These are phyloP conservation scores for Drosophila eugracilis DNA, from an alignment of 1,140 invertebrate species.

Conservation along the genomic window DNA sequence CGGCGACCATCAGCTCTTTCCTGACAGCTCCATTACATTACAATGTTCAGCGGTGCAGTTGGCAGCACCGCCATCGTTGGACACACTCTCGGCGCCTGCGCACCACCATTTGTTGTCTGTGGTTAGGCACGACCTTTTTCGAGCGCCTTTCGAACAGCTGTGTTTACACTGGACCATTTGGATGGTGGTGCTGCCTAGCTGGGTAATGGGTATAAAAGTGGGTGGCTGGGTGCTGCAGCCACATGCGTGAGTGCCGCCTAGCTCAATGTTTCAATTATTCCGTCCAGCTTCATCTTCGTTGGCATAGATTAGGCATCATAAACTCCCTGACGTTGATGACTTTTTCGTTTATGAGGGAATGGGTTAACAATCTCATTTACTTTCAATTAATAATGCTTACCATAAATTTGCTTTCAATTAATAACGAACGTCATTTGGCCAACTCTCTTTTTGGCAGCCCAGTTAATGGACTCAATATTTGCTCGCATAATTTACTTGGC, in stretches of 20 bases:
- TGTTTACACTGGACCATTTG: slow-evolving; percentile 52
- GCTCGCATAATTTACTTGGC: slow-evolving; percentile 73
- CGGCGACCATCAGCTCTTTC: slow-evolving; percentile 4
- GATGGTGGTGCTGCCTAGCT: background rate
- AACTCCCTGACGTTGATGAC: slow-evolving; percentile 20
- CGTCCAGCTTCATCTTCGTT: slow-evolving; percentile 35
- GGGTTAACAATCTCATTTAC: slow-evolving; percentile 29
- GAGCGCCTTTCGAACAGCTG: slow-evolving; percentile 62
- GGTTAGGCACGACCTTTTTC: slow-evolving; percentile 61
- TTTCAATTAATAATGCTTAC: slow-evolving; percentile 32
- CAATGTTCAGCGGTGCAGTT: slow-evolving; percentile 54
- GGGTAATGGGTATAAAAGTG: background rate
- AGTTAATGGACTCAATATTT: slow-evolving; percentile 58
- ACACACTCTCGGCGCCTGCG: slow-evolving; percentile 57
- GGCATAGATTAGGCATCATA: slow-evolving; percentile 31
- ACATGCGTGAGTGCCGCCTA: slow-evolving; percentile 60
- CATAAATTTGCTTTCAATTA: slow-evolving; percentile 14
- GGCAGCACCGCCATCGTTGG: slow-evolving; percentile 43
- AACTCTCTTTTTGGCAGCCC: background rate
- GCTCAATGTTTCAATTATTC: slow-evolving; percentile 76
- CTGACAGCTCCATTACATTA: background rate
- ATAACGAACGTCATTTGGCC: slow-evolving; percentile 14
- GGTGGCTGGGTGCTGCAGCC: slow-evolving; percentile 9
- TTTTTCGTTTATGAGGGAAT: background rate
- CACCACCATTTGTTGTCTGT: slow-evolving; percentile 71